Evolutionary conservation across 2,888 invertebrate genomes (phyloP), one percentile per base, ranked within the genome.

Genomic region (Lathronympha strigana): DNA sequence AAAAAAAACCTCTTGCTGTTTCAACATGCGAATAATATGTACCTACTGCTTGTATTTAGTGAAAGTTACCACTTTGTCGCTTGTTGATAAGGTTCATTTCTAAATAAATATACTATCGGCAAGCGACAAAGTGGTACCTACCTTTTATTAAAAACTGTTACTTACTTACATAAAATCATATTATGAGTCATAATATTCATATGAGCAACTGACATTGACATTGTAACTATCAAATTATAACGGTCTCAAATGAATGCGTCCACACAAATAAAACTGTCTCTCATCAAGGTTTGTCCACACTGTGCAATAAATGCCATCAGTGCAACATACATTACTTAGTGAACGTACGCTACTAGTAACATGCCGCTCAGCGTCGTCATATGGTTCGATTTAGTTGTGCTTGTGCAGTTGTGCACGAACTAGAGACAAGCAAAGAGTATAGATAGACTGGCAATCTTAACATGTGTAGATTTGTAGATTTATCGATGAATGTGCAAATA

Each of bases 311-410:
- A 49, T 47, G 60, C 47, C 66, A 61, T 38, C 50, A 62, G 57
- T 63, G 66, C 71, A 69, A 70, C 74, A 80, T 81, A 82, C 80
- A 78, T 80, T 79, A 78, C 71, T 76, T 77, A 81, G 81, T 81
- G 77, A 79, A 77, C 75, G 74, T 79, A 76, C 76, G 76, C 76
- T 72, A n/a, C n/a, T n/a, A n/a, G n/a, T n/a, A n/a, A 77, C 72
- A 77, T 75, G 72, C 73, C 69, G 70, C 74, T 73, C 71, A 69
- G 53, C 45, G 53, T 74, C 73, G 71, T 75, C 76, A 76, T 78
- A 76, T 80, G 80, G 79, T 81, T 80, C 75, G 73, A 81, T 80
- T 83, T 76, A 80, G 71, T 73, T 71, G 68, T 70, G 70, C 71
- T 61, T 28, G 61, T 61, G 60, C 66, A 61, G 47, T 13, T n/a